Base-by-base conservation (phyloP, 2,113 vertebrate genomes). In the Silurus asotus region DNA sequence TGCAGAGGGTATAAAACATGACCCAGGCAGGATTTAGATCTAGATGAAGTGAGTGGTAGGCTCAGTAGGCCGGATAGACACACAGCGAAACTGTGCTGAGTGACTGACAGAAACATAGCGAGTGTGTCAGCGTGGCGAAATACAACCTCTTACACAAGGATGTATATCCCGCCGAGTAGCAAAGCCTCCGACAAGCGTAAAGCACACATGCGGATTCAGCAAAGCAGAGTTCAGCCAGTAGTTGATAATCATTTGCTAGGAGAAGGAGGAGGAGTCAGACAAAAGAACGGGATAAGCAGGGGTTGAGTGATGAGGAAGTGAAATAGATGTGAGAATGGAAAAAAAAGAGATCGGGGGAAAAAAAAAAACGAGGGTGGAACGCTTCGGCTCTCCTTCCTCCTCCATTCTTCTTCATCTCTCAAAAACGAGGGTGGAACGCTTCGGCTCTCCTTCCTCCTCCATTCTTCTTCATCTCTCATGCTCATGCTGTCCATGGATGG, bases 401-500 rank as follows among this genome's bases (percentile, higher is more conserved):
- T 88, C 81, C 77, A 75, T 61, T 20, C 65, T 11, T 81, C 75
- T 53, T 48, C 58, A 86, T 87, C 88, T 83, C 88, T 75, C 78
- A 70, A 84, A 70, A 37, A 25, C 82, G 45, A 82, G 56, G 69
- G 53, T 49, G 48, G 17, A 86, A 74, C n/a, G 11, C 59, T 62
- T 51, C 48, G 14, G 48, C 83, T 84, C 84, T 81, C 11, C 6
- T 37, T 20, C 70, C 67, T 37, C 59, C 72, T 88, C 81, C 77
- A 75, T 61, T 20, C 65, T 11, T 81, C 75, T 53, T 48, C 58
- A 86, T 87, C 88, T 83, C 88, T 75, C 78, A 70, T 23, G 59
- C 70, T 77, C 56, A 64, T 79, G 82, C 74, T 13, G 28, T 88
- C 88, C 86, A 86, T 83, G 88, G 78, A 85, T 84, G 80, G 82